Evolutionary conservation across 2,113 vertebrate genomes (phyloP).

Genomic region (Arothron firmamentum): DNA sequence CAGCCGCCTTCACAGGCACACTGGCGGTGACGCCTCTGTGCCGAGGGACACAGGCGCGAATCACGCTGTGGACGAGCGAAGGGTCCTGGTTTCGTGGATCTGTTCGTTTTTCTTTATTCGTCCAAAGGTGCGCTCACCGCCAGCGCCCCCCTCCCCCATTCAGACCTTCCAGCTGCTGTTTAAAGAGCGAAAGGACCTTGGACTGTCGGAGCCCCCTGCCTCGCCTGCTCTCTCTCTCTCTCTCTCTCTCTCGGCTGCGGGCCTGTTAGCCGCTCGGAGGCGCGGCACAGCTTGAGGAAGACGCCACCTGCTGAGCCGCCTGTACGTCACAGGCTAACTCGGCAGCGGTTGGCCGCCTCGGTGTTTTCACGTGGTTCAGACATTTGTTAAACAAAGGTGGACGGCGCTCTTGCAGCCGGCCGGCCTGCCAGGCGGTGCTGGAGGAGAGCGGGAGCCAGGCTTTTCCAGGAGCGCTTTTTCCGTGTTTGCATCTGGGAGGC

Average conservation of each 20-base stretch:
- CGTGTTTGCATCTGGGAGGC: constrained; percentile 21
- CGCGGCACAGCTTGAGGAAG: constrained; percentile 7
- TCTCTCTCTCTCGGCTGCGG: constrained; percentile 8
- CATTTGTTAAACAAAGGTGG: too few species aligned
- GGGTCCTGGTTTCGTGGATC: constrained; percentile 2
- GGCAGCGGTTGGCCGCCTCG: background rate
- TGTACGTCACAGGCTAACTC: background rate
- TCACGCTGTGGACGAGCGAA: background rate
- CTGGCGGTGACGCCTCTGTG: constrained; percentile 9
- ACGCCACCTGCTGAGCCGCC: constrained; percentile 24
- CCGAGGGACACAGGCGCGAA: constrained; percentile 2
- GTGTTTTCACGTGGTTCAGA: too few species aligned
- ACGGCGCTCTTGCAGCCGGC: too few species aligned
- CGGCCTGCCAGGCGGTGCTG: too few species aligned
- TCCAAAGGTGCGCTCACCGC: constrained; percentile 17
- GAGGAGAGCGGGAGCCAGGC: background rate
- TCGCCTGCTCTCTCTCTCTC: too few species aligned
- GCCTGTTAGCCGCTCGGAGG: constrained; percentile 1
- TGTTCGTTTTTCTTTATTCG: constrained; percentile 22
- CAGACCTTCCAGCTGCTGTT: constrained; percentile 56
- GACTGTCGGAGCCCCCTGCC: constrained; percentile 48
- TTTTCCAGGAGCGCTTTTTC: constrained; percentile 15
- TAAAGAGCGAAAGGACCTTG: constrained; percentile 66
- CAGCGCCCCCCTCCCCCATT: constrained; percentile 19
- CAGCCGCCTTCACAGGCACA: background rate